Conservation (phyloP, 2,113 vertebrate species). For the Brachyhypopomus occidentalis region DNA sequence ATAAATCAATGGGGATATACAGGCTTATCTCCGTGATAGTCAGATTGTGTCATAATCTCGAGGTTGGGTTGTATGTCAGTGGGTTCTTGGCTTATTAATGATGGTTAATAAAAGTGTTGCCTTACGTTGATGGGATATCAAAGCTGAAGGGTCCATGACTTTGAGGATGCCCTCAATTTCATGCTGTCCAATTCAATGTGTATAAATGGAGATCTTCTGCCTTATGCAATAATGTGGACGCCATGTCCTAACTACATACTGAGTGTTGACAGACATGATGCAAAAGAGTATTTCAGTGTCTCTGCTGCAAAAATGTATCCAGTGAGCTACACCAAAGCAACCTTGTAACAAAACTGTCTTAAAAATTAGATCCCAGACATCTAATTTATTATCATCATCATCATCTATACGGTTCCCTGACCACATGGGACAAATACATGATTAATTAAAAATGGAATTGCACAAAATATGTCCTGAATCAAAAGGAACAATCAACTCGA, state of each 20-base stretch:
- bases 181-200: slow-evolving; percentile 51
- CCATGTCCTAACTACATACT: slow-evolving; percentile 15
- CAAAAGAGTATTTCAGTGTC: not conserved
- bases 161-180: slow-evolving; percentile 60
- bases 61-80: slow-evolving; percentile 19
- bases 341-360: not conserved
- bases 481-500: too few species aligned
- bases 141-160: slow-evolving; percentile 53
- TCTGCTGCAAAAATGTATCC: not conserved
- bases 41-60: slow-evolving; percentile 19
- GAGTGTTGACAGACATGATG: not conserved
- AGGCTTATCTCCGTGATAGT: slow-evolving; percentile 30
- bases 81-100: slow-evolving; percentile 40
- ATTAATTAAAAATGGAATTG: too few species aligned
- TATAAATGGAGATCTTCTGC: slow-evolving; percentile 37
- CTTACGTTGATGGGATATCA: slow-evolving; percentile 48
- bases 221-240: not conserved
- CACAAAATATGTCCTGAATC: too few species aligned
- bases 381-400: too few species aligned
- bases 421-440: too few species aligned
- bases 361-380: too few species aligned
- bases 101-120: slow-evolving; percentile 49
- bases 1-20: slow-evolving; percentile 78
- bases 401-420: too few species aligned
- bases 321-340: not conserved